A percentile compares a stretch with the other conserved stretches of the same genome.
Evolutionary conservation across 2,888 invertebrate species (phyloP).

Genomic region (Lycophotia porphyrea): DNA sequence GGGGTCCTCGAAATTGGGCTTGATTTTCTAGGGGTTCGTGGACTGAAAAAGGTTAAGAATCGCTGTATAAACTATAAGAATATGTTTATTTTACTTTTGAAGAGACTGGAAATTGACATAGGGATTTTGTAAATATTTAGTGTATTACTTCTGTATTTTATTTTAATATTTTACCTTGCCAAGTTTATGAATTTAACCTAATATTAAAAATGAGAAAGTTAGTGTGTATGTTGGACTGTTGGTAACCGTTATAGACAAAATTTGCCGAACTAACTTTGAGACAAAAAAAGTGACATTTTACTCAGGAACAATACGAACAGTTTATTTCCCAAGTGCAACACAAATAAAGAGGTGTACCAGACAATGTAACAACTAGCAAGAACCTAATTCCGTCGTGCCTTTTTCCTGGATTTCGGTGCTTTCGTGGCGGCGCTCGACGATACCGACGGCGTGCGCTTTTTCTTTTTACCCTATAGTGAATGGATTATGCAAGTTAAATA

Average conservation of each 20-base stretch:
- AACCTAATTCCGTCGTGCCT: slow-evolving; percentile 75
- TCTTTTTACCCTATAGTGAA: slow-evolving; percentile 66
- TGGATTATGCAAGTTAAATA: neutral
- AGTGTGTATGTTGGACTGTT: too few relatives aligned
- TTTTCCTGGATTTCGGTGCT: slow-evolving; percentile 61
- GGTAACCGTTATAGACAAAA: neutral
- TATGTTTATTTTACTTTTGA: too few relatives aligned
- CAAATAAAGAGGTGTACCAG: neutral
- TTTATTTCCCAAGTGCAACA: slow-evolving; percentile 54
- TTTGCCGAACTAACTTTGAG: neutral
- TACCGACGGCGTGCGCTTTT: slow-evolving; percentile 54
- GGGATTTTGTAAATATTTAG: too few relatives aligned
- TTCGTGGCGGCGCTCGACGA: slow-evolving; percentile 36
- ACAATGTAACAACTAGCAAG: slow-evolving; percentile 52
- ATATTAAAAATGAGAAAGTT: too few relatives aligned
- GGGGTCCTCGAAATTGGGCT: too few relatives aligned
- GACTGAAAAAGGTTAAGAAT: too few relatives aligned
- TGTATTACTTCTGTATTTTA: too few relatives aligned
- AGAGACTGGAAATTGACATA: too few relatives aligned
- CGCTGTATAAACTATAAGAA: too few relatives aligned
- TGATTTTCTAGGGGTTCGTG: too few relatives aligned
- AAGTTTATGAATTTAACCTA: too few relatives aligned
- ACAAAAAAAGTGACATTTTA: neutral
- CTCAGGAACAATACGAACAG: neutral
- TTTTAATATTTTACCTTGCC: too few relatives aligned